Percentiles rank a stretch among this genome's conserved stretches.
phyloP scores from a whole-genome alignment of 2,113 vertebrate species.

The Stigmatopora nigra region DNA sequence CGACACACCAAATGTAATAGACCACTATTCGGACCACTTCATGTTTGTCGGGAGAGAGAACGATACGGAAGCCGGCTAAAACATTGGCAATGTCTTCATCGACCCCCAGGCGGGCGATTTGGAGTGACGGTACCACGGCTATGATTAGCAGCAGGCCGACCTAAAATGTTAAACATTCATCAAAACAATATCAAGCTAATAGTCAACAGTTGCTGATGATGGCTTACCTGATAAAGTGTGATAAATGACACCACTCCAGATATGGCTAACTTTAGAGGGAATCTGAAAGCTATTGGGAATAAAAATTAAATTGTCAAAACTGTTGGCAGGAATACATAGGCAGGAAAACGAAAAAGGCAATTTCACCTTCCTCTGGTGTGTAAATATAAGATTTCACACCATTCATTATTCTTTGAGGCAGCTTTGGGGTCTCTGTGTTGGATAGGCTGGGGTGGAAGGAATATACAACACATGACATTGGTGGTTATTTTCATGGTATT shows the following conservation, averaged over 20 bases:
- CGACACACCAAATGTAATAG: constrained; percentile 84
- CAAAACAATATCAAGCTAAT: no score
- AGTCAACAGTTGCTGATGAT: not conserved
- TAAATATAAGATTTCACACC: constrained; percentile 72
- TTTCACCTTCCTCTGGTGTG: constrained; percentile 73
- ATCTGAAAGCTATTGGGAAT: constrained; percentile 75
- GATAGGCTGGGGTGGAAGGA: constrained; percentile 47
- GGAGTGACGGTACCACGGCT: constrained; percentile 75
- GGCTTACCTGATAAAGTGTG: constrained; percentile 84
- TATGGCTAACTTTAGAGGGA: constrained; percentile 80
- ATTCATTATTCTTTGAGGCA: constrained; percentile 49
- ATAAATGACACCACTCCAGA: constrained; percentile 74
- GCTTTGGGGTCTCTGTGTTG: constrained; percentile 47
- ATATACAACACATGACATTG: constrained; percentile 1
- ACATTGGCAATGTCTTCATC: constrained; percentile 78
- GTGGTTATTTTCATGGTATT: not conserved
- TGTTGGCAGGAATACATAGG: not conserved
- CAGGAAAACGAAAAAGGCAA: not conserved
- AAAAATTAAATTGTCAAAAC: constrained; percentile 5
- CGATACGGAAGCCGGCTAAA: constrained; percentile 81
- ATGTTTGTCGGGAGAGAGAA: constrained; percentile 75
- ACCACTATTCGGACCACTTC: constrained; percentile 77
- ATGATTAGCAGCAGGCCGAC: constrained; percentile 79
- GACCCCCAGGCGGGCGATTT: constrained; percentile 75
- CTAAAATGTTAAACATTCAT: constrained; percentile 49